phyloP scores from a whole-genome alignment of 2,797 vertebrate species.

The Pipistrellus kuhlii region DNA sequence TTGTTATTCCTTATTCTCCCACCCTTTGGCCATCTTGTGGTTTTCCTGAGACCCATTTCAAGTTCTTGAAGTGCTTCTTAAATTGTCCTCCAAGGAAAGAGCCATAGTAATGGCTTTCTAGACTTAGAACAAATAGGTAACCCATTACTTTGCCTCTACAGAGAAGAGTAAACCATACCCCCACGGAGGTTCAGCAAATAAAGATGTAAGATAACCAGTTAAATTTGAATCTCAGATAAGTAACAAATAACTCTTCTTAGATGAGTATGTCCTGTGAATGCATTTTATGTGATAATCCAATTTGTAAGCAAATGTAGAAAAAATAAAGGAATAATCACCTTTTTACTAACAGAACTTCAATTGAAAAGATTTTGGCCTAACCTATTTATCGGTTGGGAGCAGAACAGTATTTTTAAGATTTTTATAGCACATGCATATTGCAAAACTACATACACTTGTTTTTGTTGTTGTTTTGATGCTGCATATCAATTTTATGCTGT shows the following conservation, averaged over 20 bases:
- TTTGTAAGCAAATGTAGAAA: conserved; percentile 19
- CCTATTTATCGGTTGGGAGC: conserved; percentile 10
- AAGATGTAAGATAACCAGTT: not conserved
- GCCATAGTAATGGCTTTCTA: not conserved
- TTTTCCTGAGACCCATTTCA: conserved; percentile 68
- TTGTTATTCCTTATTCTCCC: conserved; percentile 63
- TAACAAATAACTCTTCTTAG: not conserved
- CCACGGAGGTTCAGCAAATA: conserved; percentile 36
- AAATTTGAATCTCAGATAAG: conserved; percentile 57
- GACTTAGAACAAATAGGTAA: conserved; percentile 16
- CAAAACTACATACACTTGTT: not conserved
- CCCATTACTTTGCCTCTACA: conserved; percentile 24
- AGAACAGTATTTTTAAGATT: conserved; percentile 20
- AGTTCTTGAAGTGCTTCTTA: conserved; percentile 47
- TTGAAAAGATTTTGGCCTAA: conserved; percentile 6
- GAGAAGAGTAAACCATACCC: conserved; percentile 15
- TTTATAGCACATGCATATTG: not conserved
- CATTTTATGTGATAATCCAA: conserved; percentile 17
- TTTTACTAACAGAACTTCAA: conserved; percentile 48
- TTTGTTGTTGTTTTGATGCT: not conserved
- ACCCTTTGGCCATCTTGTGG: conserved; percentile 59
- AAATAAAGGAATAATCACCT: conserved; percentile 7
- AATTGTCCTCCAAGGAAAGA: conserved; percentile 49
- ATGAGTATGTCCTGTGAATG: not conserved
- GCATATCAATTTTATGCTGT: not conserved